Evolutionary conservation across 23 tunicate genomes (phyloP).

Genomic region (Halocynthia aurantium): DNA sequence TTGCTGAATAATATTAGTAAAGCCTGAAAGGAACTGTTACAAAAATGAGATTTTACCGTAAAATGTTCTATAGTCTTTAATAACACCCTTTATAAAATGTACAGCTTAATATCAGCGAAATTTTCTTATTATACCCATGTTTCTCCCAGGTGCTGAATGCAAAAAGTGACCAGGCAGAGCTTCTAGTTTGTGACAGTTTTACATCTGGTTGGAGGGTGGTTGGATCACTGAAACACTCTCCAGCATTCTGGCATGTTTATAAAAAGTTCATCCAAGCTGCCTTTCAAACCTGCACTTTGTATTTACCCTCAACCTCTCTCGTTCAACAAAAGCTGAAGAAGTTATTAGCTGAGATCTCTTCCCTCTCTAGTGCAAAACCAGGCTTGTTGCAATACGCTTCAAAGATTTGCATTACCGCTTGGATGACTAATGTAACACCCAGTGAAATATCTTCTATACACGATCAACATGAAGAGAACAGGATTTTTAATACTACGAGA

Average conservation of each 20-base stretch:
- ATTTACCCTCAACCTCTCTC: neutral
- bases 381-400: neutral
- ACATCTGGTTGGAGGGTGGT: constrained; percentile 6
- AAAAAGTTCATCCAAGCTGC: neutral
- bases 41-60: too few species aligned
- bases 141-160: too few species aligned
- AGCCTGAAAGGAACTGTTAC: too few species aligned
- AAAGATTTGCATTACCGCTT: neutral
- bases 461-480: neutral
- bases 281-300: neutral
- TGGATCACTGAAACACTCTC: constrained; percentile 1
- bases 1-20: too few species aligned
- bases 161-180: too few species aligned
- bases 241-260: constrained; percentile 11
- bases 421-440: neutral
- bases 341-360: neutral
- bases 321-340: neutral
- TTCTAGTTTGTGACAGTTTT: neutral
- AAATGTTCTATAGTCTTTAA: too few species aligned
- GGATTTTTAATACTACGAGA: neutral
- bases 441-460: too few species aligned
- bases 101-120: too few species aligned
- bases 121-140: too few species aligned
- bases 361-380: neutral
- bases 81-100: too few species aligned